These are phyloP conservation scores for Poecilia velifera DNA, from an alignment of 2,797 vertebrate species.

Conservation along the genomic window DNA sequence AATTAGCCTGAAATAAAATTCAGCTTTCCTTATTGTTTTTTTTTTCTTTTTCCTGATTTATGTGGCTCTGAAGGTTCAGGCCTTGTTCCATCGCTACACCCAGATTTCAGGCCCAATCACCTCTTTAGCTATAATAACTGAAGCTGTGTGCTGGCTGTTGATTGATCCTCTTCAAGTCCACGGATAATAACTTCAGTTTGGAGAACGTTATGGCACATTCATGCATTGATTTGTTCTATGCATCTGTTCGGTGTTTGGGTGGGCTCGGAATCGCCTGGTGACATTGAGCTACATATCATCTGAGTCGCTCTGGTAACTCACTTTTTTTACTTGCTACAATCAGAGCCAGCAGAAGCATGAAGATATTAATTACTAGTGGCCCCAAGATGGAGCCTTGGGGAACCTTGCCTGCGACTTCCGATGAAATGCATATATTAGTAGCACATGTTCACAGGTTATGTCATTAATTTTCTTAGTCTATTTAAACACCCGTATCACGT, in stretches of 20 bases:
- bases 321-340: background rate
- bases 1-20: background rate
- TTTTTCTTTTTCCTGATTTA: background rate
- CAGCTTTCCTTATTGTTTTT: background rate
- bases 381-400: background rate
- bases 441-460: background rate
- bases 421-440: background rate
- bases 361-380: background rate
- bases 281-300: background rate
- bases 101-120: background rate
- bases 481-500: background rate
- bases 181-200: no score
- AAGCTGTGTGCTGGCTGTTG: background rate
- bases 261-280: background rate
- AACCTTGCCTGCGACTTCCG: background rate
- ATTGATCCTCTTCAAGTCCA: background rate
- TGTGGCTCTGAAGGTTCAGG: background rate
- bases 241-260: background rate
- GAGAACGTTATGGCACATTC: background rate
- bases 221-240: background rate
- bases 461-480: background rate
- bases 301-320: background rate
- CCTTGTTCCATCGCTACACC: background rate
- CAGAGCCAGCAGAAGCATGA: background rate
- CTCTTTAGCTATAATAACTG: background rate